These are phyloP conservation scores for Hypsibius dujardini DNA, from an alignment of 1,140 invertebrate species.

Conservation along the genomic window DNA sequence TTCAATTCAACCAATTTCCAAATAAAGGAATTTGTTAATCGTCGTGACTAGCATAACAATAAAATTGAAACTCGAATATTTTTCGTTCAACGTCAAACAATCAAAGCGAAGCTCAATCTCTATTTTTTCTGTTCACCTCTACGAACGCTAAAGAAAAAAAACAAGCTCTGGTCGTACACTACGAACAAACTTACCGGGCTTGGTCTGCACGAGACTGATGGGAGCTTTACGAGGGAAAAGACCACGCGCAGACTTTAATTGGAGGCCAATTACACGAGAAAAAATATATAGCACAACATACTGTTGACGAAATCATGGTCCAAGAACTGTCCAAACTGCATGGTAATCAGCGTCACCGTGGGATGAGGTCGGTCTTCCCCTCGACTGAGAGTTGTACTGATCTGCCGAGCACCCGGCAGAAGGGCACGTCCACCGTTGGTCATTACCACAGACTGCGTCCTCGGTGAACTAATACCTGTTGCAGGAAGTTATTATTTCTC, in stretches of 20 bases:
- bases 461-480: slow-evolving; percentile 48
- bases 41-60: too few relatives aligned
- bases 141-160: too few relatives aligned
- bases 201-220: slow-evolving; percentile 10
- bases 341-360: slow-evolving; percentile 44
- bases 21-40: too few relatives aligned
- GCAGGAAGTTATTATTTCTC: background rate
- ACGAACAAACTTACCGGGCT: background rate
- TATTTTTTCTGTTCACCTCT: too few relatives aligned
- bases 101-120: too few relatives aligned
- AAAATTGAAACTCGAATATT: too few relatives aligned
- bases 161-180: too few relatives aligned
- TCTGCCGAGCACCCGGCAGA: slow-evolving; percentile 65
- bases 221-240: background rate
- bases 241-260: background rate
- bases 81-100: too few relatives aligned
- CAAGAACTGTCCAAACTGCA: slow-evolving; percentile 43
- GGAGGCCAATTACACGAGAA: background rate
- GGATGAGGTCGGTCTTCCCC: slow-evolving; percentile 41
- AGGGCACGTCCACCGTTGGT: slow-evolving; percentile 58
- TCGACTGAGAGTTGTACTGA: slow-evolving; percentile 29
- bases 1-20: too few relatives aligned
- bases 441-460: slow-evolving; percentile 51
- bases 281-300: slow-evolving; percentile 4
- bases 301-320: slow-evolving; percentile 37